Evolutionary conservation across 2,113 vertebrate genomes (phyloP).

Genomic region (Quiscalus mexicanus): DNA sequence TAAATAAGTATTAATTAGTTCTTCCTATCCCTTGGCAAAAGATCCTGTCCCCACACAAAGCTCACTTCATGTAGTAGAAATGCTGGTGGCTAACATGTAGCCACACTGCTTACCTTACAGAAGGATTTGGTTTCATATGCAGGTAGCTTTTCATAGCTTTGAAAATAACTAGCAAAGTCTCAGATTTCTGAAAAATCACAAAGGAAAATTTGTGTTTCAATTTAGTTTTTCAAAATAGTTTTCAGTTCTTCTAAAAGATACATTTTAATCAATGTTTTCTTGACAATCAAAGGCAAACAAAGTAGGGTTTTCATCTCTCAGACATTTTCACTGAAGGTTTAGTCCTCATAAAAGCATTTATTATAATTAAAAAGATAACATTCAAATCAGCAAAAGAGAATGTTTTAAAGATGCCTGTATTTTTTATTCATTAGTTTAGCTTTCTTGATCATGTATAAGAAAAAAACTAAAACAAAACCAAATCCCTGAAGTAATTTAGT

Average conservation of each 20-base stretch:
- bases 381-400: not conserved
- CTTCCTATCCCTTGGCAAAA: not conserved
- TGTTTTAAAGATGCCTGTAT: not conserved
- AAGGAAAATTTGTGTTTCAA: not conserved
- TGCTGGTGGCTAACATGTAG: not conserved
- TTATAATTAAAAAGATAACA: not conserved
- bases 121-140: not conserved
- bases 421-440: not conserved
- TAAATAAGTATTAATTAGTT: not conserved
- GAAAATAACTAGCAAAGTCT: not conserved
- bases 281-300: not conserved
- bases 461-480: too few relatives aligned
- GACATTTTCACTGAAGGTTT: not conserved
- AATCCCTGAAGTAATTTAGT: rapidly evolving
- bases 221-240: not conserved
- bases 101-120: not conserved
- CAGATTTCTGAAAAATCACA: not conserved
- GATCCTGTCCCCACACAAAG: not conserved
- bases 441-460: not conserved
- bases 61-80: not conserved
- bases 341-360: not conserved
- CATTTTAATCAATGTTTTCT: not conserved
- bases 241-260: not conserved
- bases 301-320: not conserved
- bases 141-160: not conserved